phyloP scores from a whole-genome alignment of 2,113 vertebrate genomes.

The Lutjanus erythropterus region DNA sequence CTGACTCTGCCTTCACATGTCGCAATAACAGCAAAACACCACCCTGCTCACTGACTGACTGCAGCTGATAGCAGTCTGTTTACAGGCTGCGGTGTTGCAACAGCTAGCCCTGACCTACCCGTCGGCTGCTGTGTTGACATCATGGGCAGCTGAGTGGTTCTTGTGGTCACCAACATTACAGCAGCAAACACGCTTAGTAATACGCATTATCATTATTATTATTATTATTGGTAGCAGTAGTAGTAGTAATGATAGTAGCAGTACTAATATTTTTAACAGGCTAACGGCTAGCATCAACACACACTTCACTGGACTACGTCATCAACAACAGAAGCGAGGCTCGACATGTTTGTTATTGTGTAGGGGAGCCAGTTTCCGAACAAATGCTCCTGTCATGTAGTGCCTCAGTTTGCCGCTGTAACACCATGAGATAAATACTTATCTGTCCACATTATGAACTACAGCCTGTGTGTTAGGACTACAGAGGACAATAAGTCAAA shows the following conservation, averaged over 20 bases:
- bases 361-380: not conserved
- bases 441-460: not conserved
- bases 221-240: no score
- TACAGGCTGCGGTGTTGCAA: constrained; percentile 22
- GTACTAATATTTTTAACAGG: no score
- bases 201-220: no score
- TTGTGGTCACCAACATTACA: not conserved
- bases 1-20: not conserved
- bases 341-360: not conserved
- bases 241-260: no score
- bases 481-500: not conserved
- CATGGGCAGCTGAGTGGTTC: not conserved
- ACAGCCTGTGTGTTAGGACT: accelerated
- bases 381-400: not conserved
- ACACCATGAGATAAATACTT: not conserved
- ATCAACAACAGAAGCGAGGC: not conserved
- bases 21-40: not conserved
- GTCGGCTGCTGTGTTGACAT: constrained; percentile 10
- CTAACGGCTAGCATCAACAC: no score
- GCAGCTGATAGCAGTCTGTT: not conserved
- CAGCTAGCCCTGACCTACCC: not conserved
- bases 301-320: not conserved
- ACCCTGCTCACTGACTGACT: not conserved
- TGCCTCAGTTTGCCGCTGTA: not conserved
- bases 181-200: no score